Evolutionary conservation across 2,888 invertebrate genomes (phyloP), one percentile per base, ranked within the genome.

Genomic region (Saturnia pavonia): DNA sequence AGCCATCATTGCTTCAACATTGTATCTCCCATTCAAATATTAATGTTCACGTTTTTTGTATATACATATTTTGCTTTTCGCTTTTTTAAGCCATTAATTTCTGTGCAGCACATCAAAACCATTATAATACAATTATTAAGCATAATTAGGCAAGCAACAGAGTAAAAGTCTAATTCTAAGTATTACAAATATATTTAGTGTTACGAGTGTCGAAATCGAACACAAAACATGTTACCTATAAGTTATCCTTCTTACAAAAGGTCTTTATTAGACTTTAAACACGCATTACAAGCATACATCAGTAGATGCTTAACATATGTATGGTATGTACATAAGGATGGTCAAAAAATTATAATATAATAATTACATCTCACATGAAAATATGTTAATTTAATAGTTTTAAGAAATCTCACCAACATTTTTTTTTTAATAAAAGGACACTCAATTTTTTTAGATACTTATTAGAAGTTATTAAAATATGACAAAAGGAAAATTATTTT

Each of bases 191-290:
- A 72, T 25, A 66, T 54, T 66, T 54, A 51, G 34, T 48, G 69
- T 22, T 34, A 40, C 16, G 70, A 67, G 60, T 69, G 70, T 71
- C 51, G 43, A 67, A 68, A 54, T 43, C 48, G 42, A 40, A 69
- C 19, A 67, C 25, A 69, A 69, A 34, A 69, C 67, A 69, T 48
- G 48, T 51, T 45, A 72, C 74, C 70, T 66, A 34, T 34, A 34
- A 34, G 75, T 34, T 70, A 72, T 69, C 75, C 75, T 75, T 76
- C 76, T 70, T 70, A 71, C 66, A 70, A 77, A 77, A 76, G 75
- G 71, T 70, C 74, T 74, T 70, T 65, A 27, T 4, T 34, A 34
- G 14, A 4, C 27, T 60, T 60, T 60, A 60, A 60, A 40, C 14
- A 51, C 40, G 54, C 54, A 54, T 51, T 68, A 68, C n/a, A 40